phyloP scores from a whole-genome alignment of 2,113 vertebrate genomes.

The Pionites leucogaster region DNA sequence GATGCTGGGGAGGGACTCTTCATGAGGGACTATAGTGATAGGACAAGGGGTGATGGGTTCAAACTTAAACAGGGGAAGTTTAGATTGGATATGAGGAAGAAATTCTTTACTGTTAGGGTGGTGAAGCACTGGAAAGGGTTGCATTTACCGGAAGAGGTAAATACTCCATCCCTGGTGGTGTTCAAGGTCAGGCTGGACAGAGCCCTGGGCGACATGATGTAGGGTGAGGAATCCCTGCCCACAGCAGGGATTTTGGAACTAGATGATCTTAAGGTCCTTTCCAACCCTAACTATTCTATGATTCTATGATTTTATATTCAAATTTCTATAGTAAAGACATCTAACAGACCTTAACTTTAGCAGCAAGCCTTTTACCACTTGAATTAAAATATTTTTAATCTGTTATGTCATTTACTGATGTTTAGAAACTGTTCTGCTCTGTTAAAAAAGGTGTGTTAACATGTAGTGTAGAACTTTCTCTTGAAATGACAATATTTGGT shows the following conservation, averaged over 20 bases:
- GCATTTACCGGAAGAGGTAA: not conserved
- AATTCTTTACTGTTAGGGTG: not conserved
- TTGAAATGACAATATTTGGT: not conserved
- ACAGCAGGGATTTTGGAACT: not conserved
- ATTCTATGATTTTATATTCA: not conserved
- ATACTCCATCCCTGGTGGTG: not conserved
- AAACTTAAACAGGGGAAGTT: not conserved
- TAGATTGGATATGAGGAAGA: not conserved
- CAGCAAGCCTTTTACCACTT: not conserved
- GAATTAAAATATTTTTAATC: slow-evolving; percentile 31
- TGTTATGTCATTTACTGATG: not conserved
- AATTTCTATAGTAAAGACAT: slow-evolving; percentile 24
- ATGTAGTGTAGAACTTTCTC: not conserved
- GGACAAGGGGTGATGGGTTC: not conserved
- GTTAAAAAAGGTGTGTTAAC: not conserved
- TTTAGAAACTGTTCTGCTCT: not conserved
- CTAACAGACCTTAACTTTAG: slow-evolving; percentile 2
- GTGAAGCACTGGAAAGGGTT: not conserved
- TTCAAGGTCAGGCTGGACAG: not conserved
- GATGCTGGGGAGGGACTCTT: no score
- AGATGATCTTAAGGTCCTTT: not conserved
- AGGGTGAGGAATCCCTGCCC: not conserved
- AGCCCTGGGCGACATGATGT: not conserved
- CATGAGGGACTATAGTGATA: not conserved
- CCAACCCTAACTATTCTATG: not conserved